Evolutionary conservation across 2,113 vertebrate species (phyloP), one percentile per base, ranked within the genome.

Genomic region (Triplophysa dalaica): DNA sequence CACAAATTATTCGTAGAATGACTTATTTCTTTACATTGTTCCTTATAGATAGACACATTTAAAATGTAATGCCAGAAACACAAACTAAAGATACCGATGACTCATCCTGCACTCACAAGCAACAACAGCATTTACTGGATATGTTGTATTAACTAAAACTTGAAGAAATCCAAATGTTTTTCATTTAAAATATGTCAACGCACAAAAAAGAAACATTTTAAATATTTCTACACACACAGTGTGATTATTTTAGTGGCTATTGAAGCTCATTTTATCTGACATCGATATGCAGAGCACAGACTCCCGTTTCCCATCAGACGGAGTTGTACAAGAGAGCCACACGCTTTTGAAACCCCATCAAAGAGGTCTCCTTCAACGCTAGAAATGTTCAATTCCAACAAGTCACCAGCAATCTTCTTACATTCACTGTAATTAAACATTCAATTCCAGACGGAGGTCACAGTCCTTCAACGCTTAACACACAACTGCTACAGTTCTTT

Each of bases 371-470:
- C 77, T 82, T 83, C 60, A 73, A 12, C 45, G 60, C 60, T 61
- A 72, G 68, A 70, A 74, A 82, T 67, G 80, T 81, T 81, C 77
- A 70, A 81, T 79, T 45, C 45, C 14, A 26, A 56, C 43, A 52
- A 72, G 69, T 85, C 76, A 52, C 63, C 48, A 81, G 62, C 77
- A 77, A 84, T 76, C 77, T 79, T 45, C 70, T 78, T 7, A 74
- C 70, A 82, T 77, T 72, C 54, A 58, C 67, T 60, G 60, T 78
- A 85, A 86, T 85, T 85, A 85, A 79, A 79, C 75, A 81, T 85
- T 81, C 63, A 79, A 73, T 78, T 76, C 74, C 62, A 63, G 70
- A 85, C 81, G 69, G 77, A 75, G 63, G 70, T n/a, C 68, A 29
- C n/a, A 22, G 60, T 8, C 6, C n/a, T 24, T 3, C 12, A 86